Conservation (phyloP, 2,113 vertebrate species). For the Tragelaphus imberbis region DNA sequence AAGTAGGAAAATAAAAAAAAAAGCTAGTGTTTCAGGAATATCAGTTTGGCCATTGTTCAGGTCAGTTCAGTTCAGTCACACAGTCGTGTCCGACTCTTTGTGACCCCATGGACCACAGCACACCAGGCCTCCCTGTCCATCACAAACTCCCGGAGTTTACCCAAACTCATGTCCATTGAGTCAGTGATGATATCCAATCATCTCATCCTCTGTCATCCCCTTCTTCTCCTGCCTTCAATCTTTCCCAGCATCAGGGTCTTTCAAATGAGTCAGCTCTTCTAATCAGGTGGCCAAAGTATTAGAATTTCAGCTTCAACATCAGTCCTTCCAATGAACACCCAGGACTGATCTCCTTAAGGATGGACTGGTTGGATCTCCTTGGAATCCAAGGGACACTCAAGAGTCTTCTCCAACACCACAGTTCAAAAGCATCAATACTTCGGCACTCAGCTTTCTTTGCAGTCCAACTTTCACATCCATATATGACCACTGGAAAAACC, state of each 20-base stretch:
- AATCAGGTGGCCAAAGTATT: not conserved
- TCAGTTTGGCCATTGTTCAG: not conserved
- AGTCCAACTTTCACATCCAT: not conserved
- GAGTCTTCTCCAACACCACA: not conserved
- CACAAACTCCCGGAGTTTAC: fast-evolving
- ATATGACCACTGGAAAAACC: not conserved
- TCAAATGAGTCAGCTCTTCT: not conserved
- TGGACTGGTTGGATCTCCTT: not conserved
- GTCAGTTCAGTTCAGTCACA: not conserved
- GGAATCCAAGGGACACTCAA: not conserved
- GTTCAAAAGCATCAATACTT: not conserved
- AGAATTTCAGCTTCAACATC: not conserved
- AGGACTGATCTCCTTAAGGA: not conserved
- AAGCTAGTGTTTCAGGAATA: not conserved
- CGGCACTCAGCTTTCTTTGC: not conserved
- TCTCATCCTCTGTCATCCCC: not conserved
- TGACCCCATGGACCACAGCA: fast-evolving
- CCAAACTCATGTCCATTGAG: not conserved
- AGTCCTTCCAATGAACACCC: not conserved
- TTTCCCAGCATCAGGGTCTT: not conserved
- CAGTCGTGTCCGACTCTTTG: fast-evolving
- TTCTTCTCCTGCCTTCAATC: not conserved
- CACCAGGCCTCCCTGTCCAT: not conserved
- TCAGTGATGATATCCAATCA: not conserved
- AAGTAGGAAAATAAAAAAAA: not conserved